Evolutionary conservation across 1,140 invertebrate species (phyloP), one percentile per base, ranked within the genome.

Genomic region (Drosophila tsacasi): DNA sequence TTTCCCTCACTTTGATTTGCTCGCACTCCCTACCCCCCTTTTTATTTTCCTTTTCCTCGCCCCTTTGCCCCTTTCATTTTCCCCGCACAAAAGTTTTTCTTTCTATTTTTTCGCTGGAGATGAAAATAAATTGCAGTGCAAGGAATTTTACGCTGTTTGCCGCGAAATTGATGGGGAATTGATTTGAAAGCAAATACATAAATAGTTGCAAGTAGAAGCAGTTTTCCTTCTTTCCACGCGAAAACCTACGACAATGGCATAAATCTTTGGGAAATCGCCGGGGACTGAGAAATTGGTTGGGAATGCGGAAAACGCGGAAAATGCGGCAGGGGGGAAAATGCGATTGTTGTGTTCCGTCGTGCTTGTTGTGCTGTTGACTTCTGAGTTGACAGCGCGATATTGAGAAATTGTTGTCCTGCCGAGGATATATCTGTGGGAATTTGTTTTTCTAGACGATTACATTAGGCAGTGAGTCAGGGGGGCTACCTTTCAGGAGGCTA

Each of bases 161-260:
- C 77, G 84, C 84, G 77, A 89, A 87, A 87, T 87, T 87, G 84
- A 87, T 87, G 84, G 84, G 77, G 85, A 87, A 87, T 87, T 87
- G 84, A 87, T 87, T 87, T 84, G 84, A 87, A 87, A 87, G 84
- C 84, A 87, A 87, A 87, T 87, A 87, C 84, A 87, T 87, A 87
- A 89, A 86, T 86, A 86, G 83, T 77, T 77, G 75, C 75, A 61
- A 77, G 62, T 66, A 44, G 50, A 59, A 77, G 74, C 62, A 64
- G 42, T 60, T 50, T 50, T 23, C 37, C 42, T n/a, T 25, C 21
- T 23, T 25, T 1, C 21, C 37, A 27, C 42, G 15, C 50, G 49
- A 25, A 17, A 40, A 27, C 32, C 30, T 27, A 17, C 69, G 49
- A 77, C 75, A 77, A 76, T 73, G 49, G 73, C 63, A 77, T 68